Evolutionary conservation across 2,797 vertebrate genomes (phyloP), one percentile per base, ranked within the genome.

Genomic region (Lutra lutra): DNA sequence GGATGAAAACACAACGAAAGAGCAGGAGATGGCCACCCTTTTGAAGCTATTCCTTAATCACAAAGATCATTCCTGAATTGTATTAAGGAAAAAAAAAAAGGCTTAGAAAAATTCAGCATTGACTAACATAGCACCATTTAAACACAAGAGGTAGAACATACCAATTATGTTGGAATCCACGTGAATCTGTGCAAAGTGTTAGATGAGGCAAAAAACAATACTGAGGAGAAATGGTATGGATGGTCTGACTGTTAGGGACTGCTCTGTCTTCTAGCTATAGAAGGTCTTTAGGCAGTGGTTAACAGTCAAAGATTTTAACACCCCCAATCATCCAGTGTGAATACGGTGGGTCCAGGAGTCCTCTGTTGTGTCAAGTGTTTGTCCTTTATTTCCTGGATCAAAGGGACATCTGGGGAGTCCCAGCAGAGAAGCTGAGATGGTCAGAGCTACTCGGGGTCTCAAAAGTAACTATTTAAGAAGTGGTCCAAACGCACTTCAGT

Each of bases 11-110:
- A 86, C 27, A 86, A 73, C 64, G 38, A 5, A 40, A 56, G 46
- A 91, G 87, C 1, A 64, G 66, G 66, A 97, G 43, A 93, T 32
- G 73, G 48, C 64, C 73, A 77, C 18, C 43, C 32, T 68, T 95
- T 23, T 13, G 35, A 96, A 97, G 54, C 35, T 72, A 73, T 85
- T 66, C 48, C 51, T 95, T 94, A 77, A 2, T 90, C 85, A 62
- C 80, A 95, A 90, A 38, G 15, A 78, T 27, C 38, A 17, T 54
- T 86, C 14, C 85, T 92, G 85, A 78, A 95, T 86, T 87, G 87
- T 78, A 91, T 86, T 58, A 85, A 75, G 78, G 2, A 18, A 15
- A 51, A 46, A 75, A 89, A 87, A 93, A 84, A n/a, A 84, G 54
- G 40, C 20, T 35, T 7, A 58, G 48, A 20, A 25, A 95, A 85